Percentiles rank a stretch among this genome's conserved stretches.
Conservation (phyloP, 2,888 invertebrate genomes). For the Diaperis boleti region DNA sequence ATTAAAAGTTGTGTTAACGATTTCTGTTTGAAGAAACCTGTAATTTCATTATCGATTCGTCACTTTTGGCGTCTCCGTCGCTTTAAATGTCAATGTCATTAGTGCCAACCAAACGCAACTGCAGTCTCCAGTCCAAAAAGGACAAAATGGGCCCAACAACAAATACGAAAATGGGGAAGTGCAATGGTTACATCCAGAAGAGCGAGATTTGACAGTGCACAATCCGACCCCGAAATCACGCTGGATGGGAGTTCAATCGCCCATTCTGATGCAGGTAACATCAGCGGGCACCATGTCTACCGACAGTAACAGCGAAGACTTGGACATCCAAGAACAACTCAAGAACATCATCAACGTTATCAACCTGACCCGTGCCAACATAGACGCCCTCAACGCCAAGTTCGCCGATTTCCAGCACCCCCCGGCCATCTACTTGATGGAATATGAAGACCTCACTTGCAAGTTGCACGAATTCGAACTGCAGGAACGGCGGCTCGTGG, state of each 20-base stretch:
- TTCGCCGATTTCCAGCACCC: constrained; percentile 94
- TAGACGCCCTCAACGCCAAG: constrained; percentile 92
- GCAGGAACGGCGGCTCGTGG: constrained; percentile 86
- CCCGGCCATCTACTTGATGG: constrained; percentile 91
- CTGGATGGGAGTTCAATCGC: constrained; percentile 74
- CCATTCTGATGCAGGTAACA: constrained; percentile 70
- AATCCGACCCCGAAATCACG: constrained; percentile 69
- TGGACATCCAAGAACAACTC: constrained; percentile 80
- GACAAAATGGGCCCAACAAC: constrained; percentile 41
- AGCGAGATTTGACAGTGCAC: constrained; percentile 64
- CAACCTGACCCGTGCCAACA: constrained; percentile 92
- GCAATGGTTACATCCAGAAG: constrained; percentile 62
- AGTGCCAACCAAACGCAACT: constrained; percentile 30
- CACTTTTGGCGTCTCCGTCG: not conserved
- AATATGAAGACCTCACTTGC: constrained; percentile 93
- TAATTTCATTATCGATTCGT: not conserved
- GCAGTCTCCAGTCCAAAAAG: constrained; percentile 7
- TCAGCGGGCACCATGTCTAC: constrained; percentile 70
- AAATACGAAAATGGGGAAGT: constrained; percentile 49
- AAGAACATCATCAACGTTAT: constrained; percentile 94
- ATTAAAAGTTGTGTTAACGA: no score
- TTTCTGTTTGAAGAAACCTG: constrained; percentile 11
- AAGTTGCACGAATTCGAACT: constrained; percentile 92
- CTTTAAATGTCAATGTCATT: constrained; percentile 26
- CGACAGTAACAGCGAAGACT: constrained; percentile 76